A percentile compares a stretch with the other conserved stretches of the same genome.
Conservation (phyloP, 2,113 vertebrate species). For the Ariopsis seemanni region DNA sequence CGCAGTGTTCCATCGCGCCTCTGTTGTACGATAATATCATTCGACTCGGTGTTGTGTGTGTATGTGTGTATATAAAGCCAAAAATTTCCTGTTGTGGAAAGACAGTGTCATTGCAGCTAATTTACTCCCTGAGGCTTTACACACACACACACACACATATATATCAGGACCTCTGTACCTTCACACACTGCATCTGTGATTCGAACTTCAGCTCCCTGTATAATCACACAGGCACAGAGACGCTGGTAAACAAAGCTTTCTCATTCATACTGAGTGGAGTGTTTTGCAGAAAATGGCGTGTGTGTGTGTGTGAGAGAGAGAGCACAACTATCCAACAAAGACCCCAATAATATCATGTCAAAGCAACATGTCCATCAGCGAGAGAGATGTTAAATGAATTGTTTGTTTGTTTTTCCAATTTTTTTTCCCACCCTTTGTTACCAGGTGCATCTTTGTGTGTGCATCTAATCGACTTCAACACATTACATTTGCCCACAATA, state of each 20-base stretch:
- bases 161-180: constrained; percentile 3
- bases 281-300: not conserved
- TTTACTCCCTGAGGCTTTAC: constrained; percentile 35
- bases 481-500: constrained; percentile 25
- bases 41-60: not conserved
- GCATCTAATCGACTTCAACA: constrained; percentile 32
- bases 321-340: not conserved
- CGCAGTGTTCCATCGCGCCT: not conserved
- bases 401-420: not conserved
- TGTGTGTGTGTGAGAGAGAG: constrained; percentile 7
- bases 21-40: not conserved
- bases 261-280: not conserved
- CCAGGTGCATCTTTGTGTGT: constrained; percentile 1
- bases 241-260: not conserved
- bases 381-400: not conserved
- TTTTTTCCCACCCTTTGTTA: not conserved
- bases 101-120: constrained; percentile 4
- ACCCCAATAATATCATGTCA: not conserved
- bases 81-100: not conserved
- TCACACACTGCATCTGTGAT: not conserved
- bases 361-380: not conserved
- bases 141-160: not conserved
- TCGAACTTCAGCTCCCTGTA: not conserved
- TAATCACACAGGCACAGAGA: constrained; percentile 18
- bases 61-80: not conserved